Percentiles rank a stretch among this genome's conserved stretches.
phyloP scores from a whole-genome alignment of 1,140 invertebrate species.

The Polypedilum vanderplanki region DNA sequence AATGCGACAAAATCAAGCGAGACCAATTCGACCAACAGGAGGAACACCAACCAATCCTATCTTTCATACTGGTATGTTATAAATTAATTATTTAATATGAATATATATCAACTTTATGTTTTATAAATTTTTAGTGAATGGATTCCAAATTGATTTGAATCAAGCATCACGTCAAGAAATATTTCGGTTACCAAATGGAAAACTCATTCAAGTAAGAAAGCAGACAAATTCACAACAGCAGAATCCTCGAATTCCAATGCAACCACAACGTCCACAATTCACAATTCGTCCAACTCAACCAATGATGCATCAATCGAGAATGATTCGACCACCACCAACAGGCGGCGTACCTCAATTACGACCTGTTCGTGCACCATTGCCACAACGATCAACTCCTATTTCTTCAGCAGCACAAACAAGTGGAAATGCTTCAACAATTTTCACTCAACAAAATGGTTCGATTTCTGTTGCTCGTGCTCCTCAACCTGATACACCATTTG shows the following conservation, averaged over 20 bases:
- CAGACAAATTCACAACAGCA: slow-evolving; percentile 33
- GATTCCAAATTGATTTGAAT: slow-evolving; percentile 43
- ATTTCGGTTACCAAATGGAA: slow-evolving; percentile 41
- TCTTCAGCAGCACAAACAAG: too few species aligned
- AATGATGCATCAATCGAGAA: neutral
- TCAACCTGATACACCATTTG: slow-evolving; percentile 34
- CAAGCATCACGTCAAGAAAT: slow-evolving; percentile 42
- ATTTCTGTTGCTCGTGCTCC: slow-evolving; percentile 9
- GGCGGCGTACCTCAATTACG: neutral
- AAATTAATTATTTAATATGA: neutral
- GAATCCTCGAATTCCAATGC: neutral
- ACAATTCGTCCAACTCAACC: neutral
- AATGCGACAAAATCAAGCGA: slow-evolving; percentile 32
- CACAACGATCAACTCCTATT: neutral
- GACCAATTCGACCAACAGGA: neutral
- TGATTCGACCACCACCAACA: neutral
- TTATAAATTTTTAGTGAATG: slow-evolving; percentile 36
- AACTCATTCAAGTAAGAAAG: slow-evolving; percentile 42
- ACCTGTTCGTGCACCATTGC: neutral
- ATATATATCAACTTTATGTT: neutral
- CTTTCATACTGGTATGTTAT: neutral
- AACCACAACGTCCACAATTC: neutral
- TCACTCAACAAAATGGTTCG: neutral
- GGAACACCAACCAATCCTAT: neutral
- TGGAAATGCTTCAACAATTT: neutral